A percentile compares a stretch with the other conserved stretches of the same genome.
phyloP scores from a whole-genome alignment of 2,888 invertebrate species.

The Slavum lentiscoides region DNA sequence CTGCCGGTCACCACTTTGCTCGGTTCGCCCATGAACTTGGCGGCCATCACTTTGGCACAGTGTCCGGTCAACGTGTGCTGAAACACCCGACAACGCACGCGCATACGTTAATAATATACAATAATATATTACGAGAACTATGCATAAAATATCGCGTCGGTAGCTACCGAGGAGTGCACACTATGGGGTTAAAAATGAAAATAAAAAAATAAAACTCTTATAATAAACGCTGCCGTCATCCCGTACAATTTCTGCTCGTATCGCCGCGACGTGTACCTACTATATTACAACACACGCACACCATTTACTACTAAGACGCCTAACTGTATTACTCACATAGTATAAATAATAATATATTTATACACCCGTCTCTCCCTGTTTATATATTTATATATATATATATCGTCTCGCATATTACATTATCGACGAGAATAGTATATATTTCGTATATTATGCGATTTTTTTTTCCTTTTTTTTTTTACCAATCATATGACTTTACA shows the following conservation, averaged over 20 bases:
- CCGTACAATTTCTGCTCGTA: too few relatives aligned
- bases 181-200: background rate
- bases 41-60: slow-evolving; percentile 96
- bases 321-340: too few relatives aligned
- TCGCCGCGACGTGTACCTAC: too few relatives aligned
- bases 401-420: background rate
- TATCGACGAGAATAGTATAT: background rate
- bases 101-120: background rate
- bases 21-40: slow-evolving; percentile 90
- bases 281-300: too few relatives aligned
- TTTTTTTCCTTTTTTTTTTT: background rate
- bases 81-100: slow-evolving; percentile 56
- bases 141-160: background rate
- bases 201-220: background rate
- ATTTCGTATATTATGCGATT: background rate
- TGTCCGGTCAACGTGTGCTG: slow-evolving; percentile 94
- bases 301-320: too few relatives aligned
- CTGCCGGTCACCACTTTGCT: slow-evolving; percentile 95
- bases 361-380: too few relatives aligned
- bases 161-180: background rate
- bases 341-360: too few relatives aligned
- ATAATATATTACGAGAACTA: background rate
- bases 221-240: background rate
- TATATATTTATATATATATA: too few relatives aligned
- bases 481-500: slow-evolving; percentile 2